Base-by-base conservation (phyloP, 2,113 vertebrate species). In the Pangasianodon gigas region DNA sequence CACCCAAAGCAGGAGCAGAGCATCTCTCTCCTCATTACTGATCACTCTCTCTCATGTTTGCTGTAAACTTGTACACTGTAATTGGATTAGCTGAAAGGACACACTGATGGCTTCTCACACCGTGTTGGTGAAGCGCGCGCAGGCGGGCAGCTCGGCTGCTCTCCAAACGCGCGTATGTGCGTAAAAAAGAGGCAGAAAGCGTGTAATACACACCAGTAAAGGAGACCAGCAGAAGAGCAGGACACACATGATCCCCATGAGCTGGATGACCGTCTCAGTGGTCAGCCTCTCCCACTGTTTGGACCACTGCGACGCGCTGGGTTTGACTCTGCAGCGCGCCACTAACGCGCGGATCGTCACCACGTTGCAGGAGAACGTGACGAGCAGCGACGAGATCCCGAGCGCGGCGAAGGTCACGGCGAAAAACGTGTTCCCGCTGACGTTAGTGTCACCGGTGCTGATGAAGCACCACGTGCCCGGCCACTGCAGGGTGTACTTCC, bases 381-480 rank as follows among this genome's bases (percentile, higher is more conserved):
- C 93, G 3, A 95, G 88, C 75, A 99, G 94, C 1, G 98, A 96
- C 77, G 95, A 95, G 54, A 99, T 97, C 58, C 98, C 98, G 84
- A 98, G 92, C 10, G 92, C 79, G 2, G 98, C 97, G 69, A 99
- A 99, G 13, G 97, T 94, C 14, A 96, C 94, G 87, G 98, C 96
- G 44, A 99, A 99, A 91, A 97, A 95, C 41, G 94, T 92, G 90
- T 95, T 97, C 5, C 97, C 96, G 0, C 93, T 41, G 5, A 94
- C 81, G 2, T 90, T 8, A 7, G 89, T 86, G 54, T 96, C 92
- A 11, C 95, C 95, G 0, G 96, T 95, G 95, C 96, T 96, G 92
- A 99, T 98, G 90, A 99, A 99, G 94, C 98, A 99, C 98, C 98
- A 99, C 0, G 98, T 99, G 21, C 98, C 98, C 0, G 98, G 98